phyloP scores from a whole-genome alignment of 2,888 invertebrate species.

The Yponomeuta plumbellus region DNA sequence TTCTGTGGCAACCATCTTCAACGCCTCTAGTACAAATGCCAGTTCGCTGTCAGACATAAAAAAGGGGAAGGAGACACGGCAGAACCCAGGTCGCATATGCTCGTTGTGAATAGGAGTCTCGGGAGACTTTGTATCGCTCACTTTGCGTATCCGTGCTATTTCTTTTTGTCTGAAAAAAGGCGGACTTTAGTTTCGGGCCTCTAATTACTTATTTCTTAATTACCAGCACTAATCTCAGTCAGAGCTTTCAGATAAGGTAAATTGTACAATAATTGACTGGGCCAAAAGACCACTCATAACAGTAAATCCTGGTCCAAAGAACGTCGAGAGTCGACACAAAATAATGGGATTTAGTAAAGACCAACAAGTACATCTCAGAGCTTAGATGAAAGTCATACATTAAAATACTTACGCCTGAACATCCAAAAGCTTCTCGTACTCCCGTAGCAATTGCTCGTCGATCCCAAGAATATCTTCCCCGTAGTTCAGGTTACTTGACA shows the following conservation, averaged over 20 bases:
- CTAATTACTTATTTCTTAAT: too few species aligned
- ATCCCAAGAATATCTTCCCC: slow-evolving; percentile 91
- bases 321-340: too few species aligned
- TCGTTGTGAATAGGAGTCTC: slow-evolving; percentile 76
- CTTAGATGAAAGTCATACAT: too few species aligned
- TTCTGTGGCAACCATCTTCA: slow-evolving; percentile 91
- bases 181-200: not conserved
- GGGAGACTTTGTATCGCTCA: slow-evolving; percentile 60
- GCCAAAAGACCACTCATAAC: too few species aligned
- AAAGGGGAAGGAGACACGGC: slow-evolving; percentile 89
- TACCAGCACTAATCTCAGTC: too few species aligned
- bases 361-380: too few species aligned
- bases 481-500: slow-evolving; percentile 89
- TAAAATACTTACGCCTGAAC: slow-evolving; percentile 59
- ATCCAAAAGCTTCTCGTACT: slow-evolving; percentile 80
- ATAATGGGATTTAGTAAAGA: too few species aligned
- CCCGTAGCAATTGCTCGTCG: slow-evolving; percentile 82
- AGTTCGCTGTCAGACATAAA: slow-evolving; percentile 88
- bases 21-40: slow-evolving; percentile 87
- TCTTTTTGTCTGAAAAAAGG: slow-evolving; percentile 58
- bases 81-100: slow-evolving; percentile 90
- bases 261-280: too few species aligned
- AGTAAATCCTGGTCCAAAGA: too few species aligned
- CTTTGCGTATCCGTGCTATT: slow-evolving; percentile 57
- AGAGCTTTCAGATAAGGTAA: too few species aligned